Percentiles rank a stretch among this genome's conserved stretches.
phyloP scores from a whole-genome alignment of 2,888 invertebrate genomes.

The Aphidius colemani region DNA sequence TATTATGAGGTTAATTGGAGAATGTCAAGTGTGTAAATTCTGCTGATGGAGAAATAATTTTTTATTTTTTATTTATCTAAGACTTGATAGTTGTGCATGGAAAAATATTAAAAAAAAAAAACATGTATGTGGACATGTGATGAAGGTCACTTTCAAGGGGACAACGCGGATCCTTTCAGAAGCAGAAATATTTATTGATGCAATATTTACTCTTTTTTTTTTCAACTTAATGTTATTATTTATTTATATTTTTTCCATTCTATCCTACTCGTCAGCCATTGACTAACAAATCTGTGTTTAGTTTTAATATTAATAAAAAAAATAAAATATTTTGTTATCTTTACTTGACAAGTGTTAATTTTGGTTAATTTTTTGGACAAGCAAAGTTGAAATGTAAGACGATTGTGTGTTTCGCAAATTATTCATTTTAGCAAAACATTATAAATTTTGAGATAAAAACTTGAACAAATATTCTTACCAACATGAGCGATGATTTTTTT shows the following conservation, averaged over 20 bases:
- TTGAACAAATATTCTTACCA: no score
- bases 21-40: neutral
- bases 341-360: slow-evolving; percentile 47
- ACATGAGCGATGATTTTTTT: no score
- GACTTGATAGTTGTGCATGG: neutral
- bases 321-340: no score
- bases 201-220: slow-evolving; percentile 53
- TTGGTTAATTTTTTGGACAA: slow-evolving; percentile 52
- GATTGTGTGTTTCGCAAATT: neutral
- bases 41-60: no score
- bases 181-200: slow-evolving; percentile 54
- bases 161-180: slow-evolving; percentile 49
- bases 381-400: slow-evolving; percentile 32
- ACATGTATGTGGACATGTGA: neutral
- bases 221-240: slow-evolving; percentile 40
- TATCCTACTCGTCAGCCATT: slow-evolving; percentile 6
- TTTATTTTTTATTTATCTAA: no score
- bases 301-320: no score
- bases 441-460: no score
- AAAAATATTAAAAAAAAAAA: slow-evolving; percentile 11
- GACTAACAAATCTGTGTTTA: neutral
- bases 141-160: slow-evolving; percentile 22
- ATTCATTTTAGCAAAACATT: no score
- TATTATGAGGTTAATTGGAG: neutral
- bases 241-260: neutral